These are phyloP conservation scores for Lamellibrachia luymesi DNA, from an alignment of 1,140 invertebrate genomes.

Conservation along the genomic window DNA sequence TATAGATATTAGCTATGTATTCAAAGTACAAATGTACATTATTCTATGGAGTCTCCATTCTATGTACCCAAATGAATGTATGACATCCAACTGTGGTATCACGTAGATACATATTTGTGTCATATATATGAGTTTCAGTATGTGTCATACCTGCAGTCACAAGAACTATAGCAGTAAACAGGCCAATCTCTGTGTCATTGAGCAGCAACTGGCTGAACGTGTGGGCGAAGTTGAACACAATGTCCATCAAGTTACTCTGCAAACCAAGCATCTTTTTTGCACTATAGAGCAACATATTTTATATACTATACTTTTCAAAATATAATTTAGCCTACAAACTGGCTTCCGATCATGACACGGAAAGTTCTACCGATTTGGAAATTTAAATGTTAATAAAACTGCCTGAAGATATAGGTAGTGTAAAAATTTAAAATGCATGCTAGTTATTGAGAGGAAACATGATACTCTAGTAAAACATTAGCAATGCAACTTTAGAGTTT, in stretches of 20 bases:
- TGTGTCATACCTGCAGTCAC: constrained; percentile 67
- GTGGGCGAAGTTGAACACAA: constrained; percentile 62
- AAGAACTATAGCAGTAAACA: constrained; percentile 84
- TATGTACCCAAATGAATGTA: too few relatives aligned
- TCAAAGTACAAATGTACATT: too few relatives aligned
- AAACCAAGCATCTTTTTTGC: constrained; percentile 31
- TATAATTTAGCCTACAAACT: neutral
- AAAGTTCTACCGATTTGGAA: too few relatives aligned
- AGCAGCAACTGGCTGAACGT: constrained; percentile 71
- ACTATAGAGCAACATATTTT: neutral
- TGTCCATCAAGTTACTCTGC: constrained; percentile 72
- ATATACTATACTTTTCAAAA: neutral
- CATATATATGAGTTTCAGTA: constrained; percentile 6
- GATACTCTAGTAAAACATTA: too few relatives aligned
- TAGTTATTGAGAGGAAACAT: too few relatives aligned
- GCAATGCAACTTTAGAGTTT: too few relatives aligned
- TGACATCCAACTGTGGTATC: too few relatives aligned
- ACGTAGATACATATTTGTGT: neutral
- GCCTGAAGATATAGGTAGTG: too few relatives aligned
- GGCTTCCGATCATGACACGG: neutral
- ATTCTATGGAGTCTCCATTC: too few relatives aligned
- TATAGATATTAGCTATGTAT: too few relatives aligned
- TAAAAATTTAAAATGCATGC: too few relatives aligned
- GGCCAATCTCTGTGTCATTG: constrained; percentile 85
- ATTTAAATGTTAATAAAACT: too few relatives aligned